Percentiles rank a stretch among this genome's conserved stretches.
Evolutionary conservation across 2,888 invertebrate species (phyloP).

Genomic region (Creontiades dilutus): DNA sequence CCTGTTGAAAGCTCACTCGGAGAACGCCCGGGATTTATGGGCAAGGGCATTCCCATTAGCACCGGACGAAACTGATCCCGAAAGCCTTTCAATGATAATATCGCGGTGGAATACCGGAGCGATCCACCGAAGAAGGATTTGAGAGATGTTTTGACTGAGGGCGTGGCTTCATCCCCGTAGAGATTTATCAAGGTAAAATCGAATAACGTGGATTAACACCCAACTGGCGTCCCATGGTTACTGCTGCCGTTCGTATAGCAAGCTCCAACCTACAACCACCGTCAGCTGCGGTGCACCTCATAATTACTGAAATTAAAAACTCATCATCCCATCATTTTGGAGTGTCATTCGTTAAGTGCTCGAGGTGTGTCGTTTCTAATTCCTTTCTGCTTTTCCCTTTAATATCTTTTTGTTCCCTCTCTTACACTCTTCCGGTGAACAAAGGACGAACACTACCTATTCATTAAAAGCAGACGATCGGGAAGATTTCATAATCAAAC

Average conservation of each 20-base stretch:
- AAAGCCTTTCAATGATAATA: not conserved
- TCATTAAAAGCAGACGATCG: not conserved
- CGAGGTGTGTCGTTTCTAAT: not conserved
- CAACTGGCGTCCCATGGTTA: not conserved
- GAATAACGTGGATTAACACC: constrained; percentile 20
- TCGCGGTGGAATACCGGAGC: not conserved
- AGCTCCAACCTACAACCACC: not conserved
- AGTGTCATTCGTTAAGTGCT: constrained; percentile 27
- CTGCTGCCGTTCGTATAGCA: not conserved
- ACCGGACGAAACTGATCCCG: not conserved
- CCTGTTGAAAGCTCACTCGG: constrained; percentile 6
- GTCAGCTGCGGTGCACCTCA: not conserved
- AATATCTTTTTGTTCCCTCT: not conserved
- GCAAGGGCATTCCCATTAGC: not conserved
- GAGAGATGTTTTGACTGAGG: not conserved
- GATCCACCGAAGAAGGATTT: not conserved
- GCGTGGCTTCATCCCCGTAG: not conserved
- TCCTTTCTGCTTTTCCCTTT: not conserved
- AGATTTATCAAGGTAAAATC: constrained; percentile 19
- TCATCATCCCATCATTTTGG: constrained; percentile 35
- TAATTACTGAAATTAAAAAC: constrained; percentile 50
- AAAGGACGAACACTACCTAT: not conserved
- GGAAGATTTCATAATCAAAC: constrained; percentile 30
- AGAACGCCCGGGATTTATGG: not conserved
- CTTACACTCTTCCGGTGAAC: not conserved